Conservation (phyloP, 1,140 invertebrate genomes). For the Lerema accius region DNA sequence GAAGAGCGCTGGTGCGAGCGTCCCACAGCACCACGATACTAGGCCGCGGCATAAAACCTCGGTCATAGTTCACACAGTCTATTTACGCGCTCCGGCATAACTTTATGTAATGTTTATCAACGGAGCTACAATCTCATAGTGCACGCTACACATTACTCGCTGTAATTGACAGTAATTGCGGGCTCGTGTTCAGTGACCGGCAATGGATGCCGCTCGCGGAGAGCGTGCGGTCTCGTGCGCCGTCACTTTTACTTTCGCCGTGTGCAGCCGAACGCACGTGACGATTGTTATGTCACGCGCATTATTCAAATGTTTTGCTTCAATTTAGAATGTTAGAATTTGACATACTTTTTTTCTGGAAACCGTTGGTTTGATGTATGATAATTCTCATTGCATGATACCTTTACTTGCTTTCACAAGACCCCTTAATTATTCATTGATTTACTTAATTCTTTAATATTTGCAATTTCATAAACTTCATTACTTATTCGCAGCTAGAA, state of each 20-base stretch:
- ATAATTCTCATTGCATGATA: not conserved
- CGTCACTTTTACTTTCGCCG: constrained; percentile 49
- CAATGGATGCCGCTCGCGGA: constrained; percentile 18
- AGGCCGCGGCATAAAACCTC: constrained; percentile 35
- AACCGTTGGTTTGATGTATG: not conserved
- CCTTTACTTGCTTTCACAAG: not conserved
- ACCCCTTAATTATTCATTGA: not conserved
- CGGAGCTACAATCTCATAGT: not conserved
- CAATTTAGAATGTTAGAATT: constrained; percentile 19
- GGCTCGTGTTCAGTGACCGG: constrained; percentile 19
- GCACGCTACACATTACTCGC: constrained; percentile 14
- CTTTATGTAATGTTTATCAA: constrained; percentile 28
- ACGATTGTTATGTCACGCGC: constrained; percentile 31
- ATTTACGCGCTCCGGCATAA: constrained; percentile 25
- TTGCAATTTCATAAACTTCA: too few species aligned
- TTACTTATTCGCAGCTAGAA: too few species aligned
- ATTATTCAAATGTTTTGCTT: constrained; percentile 30
- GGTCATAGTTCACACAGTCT: constrained; percentile 42
- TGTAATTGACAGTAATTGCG: constrained; percentile 18
- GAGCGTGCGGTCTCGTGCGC: not conserved
- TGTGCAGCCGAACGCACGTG: constrained; percentile 31
- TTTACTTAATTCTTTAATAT: too few species aligned
- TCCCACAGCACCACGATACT: constrained; percentile 5
- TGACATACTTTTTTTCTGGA: constrained; percentile 10
- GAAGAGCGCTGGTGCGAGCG: too few species aligned